Conservation (phyloP, 92 coral and sea anemone species). For the Muricea muricata region DNA sequence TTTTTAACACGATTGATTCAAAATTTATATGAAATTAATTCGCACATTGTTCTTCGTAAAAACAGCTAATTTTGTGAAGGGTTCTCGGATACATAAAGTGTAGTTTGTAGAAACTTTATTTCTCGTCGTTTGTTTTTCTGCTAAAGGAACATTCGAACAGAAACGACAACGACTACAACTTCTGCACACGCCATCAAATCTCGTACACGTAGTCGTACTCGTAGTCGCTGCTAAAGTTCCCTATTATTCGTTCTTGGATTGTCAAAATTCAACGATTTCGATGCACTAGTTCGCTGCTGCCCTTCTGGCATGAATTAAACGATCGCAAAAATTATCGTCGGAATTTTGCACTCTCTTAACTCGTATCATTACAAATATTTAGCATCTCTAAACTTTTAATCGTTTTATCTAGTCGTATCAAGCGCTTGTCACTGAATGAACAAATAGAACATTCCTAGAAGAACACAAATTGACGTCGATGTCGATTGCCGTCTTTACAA, state of each 20-base stretch:
- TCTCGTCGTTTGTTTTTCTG: too few relatives aligned
- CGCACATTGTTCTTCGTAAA: too few relatives aligned
- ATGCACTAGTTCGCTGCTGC: constrained; percentile 29
- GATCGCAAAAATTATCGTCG: not conserved
- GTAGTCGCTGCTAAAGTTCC: too few relatives aligned
- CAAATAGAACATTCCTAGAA: constrained; percentile 42
- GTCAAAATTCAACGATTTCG: constrained; percentile 47
- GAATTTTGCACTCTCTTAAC: constrained; percentile 35
- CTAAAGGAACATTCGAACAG: too few relatives aligned
- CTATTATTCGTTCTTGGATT: constrained; percentile 56
- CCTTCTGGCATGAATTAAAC: not conserved
- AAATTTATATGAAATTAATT: too few relatives aligned
- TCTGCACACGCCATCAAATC: too few relatives aligned
- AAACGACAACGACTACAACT: too few relatives aligned
- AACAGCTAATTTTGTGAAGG: too few relatives aligned
- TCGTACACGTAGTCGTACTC: too few relatives aligned
- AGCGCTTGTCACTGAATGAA: constrained; percentile 32
- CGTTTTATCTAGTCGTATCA: constrained; percentile 32
- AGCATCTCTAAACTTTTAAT: constrained; percentile 19
- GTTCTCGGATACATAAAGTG: too few relatives aligned
- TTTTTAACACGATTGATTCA: too few relatives aligned
- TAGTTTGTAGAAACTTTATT: too few relatives aligned
- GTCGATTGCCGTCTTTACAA: constrained; percentile 50
- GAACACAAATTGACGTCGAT: constrained; percentile 49
- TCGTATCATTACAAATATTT: constrained; percentile 25